A percentile compares a stretch with the other conserved stretches of the same genome.
Evolutionary conservation across 2,113 vertebrate genomes (phyloP).

Genomic region (Bungarus multicinctus): DNA sequence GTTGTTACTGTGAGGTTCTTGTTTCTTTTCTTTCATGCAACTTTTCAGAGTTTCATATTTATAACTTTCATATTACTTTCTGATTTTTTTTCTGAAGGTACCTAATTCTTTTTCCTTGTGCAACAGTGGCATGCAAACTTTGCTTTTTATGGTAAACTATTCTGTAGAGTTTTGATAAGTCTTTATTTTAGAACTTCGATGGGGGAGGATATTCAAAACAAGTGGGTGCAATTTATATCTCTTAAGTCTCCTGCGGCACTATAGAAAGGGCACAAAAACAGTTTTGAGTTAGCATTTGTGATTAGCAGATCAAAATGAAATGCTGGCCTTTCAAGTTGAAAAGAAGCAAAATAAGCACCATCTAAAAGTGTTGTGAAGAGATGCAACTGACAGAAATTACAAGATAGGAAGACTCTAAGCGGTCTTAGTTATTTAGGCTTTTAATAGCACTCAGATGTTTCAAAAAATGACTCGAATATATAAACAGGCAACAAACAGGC

Average conservation of each 20-base stretch:
- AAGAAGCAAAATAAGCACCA: neutral
- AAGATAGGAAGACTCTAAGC: slow-evolving; percentile 29
- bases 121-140: neutral
- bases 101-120: neutral
- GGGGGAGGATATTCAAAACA: neutral
- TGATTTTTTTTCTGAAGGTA: neutral
- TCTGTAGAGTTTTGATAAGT: neutral
- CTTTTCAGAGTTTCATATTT: neutral
- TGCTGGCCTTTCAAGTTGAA: neutral
- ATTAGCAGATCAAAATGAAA: neutral
- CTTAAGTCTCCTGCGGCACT: neutral
- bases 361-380: slow-evolving; percentile 17
- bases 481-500: slow-evolving; percentile 60
- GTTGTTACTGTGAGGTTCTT: neutral
- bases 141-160: neutral
- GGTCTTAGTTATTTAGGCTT: slow-evolving; percentile 32
- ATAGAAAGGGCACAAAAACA: neutral
- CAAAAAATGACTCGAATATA: slow-evolving; percentile 44
- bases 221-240: neutral
- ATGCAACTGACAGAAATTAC: slow-evolving; percentile 26
- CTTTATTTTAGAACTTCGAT: neutral
- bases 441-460: slow-evolving; percentile 41
- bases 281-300: neutral
- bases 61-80: neutral
- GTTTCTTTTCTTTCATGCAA: neutral